These are phyloP conservation scores for Macquaria ambigua DNA, from an alignment of 2,113 vertebrate species.

Conservation along the genomic window DNA sequence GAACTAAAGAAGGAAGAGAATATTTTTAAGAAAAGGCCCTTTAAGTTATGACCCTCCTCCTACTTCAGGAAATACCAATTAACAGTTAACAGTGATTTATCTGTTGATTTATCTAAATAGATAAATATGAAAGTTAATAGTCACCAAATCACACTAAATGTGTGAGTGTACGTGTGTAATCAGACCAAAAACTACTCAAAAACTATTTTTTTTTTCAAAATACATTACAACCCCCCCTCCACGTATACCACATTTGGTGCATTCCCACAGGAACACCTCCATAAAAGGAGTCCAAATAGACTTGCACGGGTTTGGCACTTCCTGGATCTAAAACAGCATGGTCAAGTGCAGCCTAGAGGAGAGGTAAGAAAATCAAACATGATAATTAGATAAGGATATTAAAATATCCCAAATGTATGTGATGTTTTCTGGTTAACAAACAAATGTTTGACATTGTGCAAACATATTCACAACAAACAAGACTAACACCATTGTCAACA, in stretches of 20 bases:
- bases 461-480: neutral
- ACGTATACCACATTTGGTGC: conserved; percentile 6
- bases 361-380: conserved; percentile 20
- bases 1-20: neutral
- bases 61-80: neutral
- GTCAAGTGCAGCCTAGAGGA: neutral
- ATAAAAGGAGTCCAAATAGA: neutral
- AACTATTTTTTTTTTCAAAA: neutral
- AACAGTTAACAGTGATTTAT: neutral
- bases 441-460: neutral
- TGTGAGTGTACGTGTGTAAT: neutral
- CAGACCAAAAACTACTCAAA: neutral
- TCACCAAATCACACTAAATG: neutral
- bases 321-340: conserved; percentile 9
- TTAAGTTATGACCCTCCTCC: neutral
- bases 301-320: conserved; percentile 17
- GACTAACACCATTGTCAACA: neutral
- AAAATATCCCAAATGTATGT: too few species aligned
- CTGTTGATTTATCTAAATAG: neutral
- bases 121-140: neutral
- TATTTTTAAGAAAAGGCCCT: neutral
- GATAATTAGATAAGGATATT: neutral
- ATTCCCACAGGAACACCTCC: conserved; percentile 7
- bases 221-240: neutral
- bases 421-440: neutral